Conservation (phyloP, 2,888 invertebrate genomes). For the Ophion slaviceki region DNA sequence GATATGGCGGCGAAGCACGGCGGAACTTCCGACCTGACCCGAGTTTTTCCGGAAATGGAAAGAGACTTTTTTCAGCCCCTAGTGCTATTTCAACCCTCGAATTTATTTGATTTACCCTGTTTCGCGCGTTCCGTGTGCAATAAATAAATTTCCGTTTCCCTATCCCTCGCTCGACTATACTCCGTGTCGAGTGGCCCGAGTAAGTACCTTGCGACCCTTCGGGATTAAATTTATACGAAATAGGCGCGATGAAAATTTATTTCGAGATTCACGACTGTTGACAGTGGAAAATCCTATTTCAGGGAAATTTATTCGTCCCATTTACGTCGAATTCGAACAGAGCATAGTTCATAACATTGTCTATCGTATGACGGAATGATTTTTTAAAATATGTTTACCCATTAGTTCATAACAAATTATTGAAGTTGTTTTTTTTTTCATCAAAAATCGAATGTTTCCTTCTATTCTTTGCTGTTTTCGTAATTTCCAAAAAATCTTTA, state of each 20-base stretch:
- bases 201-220: background rate
- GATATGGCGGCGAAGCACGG: slow-evolving; percentile 18
- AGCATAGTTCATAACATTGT: too few species aligned
- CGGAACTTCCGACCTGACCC: slow-evolving; percentile 22
- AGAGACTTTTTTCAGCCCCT: slow-evolving; percentile 10
- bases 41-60: slow-evolving; percentile 43
- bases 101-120: slow-evolving; percentile 3
- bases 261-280: background rate
- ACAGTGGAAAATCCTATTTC: background rate
- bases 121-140: background rate
- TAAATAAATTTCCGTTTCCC: background rate
- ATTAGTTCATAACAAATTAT: too few species aligned
- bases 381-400: too few species aligned
- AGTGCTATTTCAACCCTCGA: background rate
- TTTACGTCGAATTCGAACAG: too few species aligned
- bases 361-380: too few species aligned
- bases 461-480: too few species aligned
- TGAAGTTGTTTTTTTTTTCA: too few species aligned
- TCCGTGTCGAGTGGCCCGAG: slow-evolving; percentile 3
- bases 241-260: background rate
- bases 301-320: background rate
- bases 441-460: too few species aligned
- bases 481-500: background rate
- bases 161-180: background rate
- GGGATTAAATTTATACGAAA: slow-evolving; percentile 20